Evolutionary conservation across 2,113 vertebrate genomes (phyloP).

Genomic region (Blennius ocellaris): DNA sequence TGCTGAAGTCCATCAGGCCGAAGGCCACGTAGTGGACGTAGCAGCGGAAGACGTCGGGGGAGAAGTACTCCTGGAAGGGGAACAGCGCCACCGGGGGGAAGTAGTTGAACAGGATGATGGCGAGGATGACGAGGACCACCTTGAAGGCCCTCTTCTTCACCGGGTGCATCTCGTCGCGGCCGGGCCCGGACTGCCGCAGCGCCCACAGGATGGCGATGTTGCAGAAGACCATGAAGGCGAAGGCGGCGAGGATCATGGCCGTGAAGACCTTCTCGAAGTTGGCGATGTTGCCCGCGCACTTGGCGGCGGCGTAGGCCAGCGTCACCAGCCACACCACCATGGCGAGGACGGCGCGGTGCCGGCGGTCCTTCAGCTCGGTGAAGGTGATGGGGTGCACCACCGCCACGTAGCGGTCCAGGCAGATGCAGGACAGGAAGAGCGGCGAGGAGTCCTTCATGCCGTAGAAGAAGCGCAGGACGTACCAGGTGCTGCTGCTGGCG

Average conservation of each 20-base stretch:
- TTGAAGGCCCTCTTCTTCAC: constrained; percentile 85
- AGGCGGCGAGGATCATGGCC: constrained; percentile 73
- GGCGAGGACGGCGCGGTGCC: constrained; percentile 62
- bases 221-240: constrained; percentile 83
- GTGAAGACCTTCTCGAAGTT: constrained; percentile 79
- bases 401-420: constrained; percentile 83
- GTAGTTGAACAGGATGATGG: constrained; percentile 84
- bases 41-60: constrained; percentile 65
- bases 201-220: constrained; percentile 79
- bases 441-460: constrained; percentile 81
- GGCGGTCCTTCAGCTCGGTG: constrained; percentile 75
- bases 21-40: constrained; percentile 79
- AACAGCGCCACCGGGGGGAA: constrained; percentile 82
- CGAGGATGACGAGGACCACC: constrained; percentile 82
- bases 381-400: constrained; percentile 82
- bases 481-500: constrained; percentile 70
- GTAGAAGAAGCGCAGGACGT: constrained; percentile 81
- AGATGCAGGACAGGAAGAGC: constrained; percentile 83
- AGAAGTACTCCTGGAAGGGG: constrained; percentile 80
- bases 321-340: constrained; percentile 73
- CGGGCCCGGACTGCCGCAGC: constrained; percentile 67
- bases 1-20: constrained; percentile 84
- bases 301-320: constrained; percentile 70
- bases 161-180: constrained; percentile 79
- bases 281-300: constrained; percentile 66